Conservation (phyloP, 2,888 invertebrate species). For the Netelia melanura region DNA sequence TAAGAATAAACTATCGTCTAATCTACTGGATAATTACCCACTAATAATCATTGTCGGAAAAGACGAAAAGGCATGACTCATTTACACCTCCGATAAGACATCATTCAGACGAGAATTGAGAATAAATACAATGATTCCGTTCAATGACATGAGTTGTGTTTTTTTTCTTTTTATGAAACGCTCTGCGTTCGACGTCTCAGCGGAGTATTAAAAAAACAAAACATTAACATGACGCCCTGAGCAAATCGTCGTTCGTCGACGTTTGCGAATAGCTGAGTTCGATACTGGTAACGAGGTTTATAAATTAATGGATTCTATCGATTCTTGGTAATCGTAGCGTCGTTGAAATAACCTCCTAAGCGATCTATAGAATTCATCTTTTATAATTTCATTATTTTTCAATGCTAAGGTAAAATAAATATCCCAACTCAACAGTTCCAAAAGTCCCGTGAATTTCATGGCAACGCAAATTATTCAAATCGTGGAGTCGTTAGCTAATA, state of each 20-base stretch:
- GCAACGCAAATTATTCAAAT: background rate
- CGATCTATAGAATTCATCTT: background rate
- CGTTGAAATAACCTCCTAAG: background rate
- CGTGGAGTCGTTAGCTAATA: no score
- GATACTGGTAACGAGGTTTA: constrained; percentile 51
- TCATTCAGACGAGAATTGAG: constrained; percentile 39
- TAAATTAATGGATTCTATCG: constrained; percentile 30
- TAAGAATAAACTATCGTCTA: background rate
- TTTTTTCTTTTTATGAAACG: constrained; percentile 27
- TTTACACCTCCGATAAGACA: constrained; percentile 12
- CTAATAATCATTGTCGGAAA: constrained; percentile 7
- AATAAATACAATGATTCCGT: constrained; percentile 64
- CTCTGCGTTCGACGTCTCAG: constrained; percentile 17
- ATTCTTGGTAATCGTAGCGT: background rate
- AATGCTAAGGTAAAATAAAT: background rate
- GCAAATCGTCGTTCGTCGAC: constrained; percentile 16
- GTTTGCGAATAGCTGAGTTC: constrained; percentile 13
- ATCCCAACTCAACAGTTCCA: background rate
- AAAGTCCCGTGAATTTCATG: constrained; percentile 9
- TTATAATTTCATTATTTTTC: background rate
- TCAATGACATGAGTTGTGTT: no score
- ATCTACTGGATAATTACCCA: constrained; percentile 23
- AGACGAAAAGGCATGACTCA: constrained; percentile 12
- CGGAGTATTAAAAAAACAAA: constrained; percentile 13
- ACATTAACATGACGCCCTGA: constrained; percentile 11